Percentiles rank a stretch among this genome's conserved stretches.
phyloP scores from a whole-genome alignment of 2,113 vertebrate species.

The Pterocles gutturalis region DNA sequence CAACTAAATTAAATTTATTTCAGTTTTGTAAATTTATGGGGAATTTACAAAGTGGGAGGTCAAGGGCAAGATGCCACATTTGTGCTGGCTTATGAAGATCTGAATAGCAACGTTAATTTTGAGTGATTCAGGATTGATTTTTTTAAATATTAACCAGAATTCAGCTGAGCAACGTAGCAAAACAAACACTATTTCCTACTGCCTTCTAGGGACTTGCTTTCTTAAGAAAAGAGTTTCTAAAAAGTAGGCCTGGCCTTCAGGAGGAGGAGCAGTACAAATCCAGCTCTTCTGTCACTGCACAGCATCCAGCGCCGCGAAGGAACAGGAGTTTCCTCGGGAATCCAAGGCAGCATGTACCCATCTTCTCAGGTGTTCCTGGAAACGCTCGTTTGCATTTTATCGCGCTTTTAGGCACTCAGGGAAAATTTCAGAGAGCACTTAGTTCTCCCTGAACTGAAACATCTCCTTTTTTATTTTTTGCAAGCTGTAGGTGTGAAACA shows the following conservation, averaged over 20 bases:
- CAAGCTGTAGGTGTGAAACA: not conserved
- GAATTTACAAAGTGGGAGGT: not conserved
- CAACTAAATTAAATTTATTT: not conserved
- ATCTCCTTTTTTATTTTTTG: not conserved
- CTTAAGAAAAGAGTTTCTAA: not conserved
- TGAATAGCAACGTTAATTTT: not conserved
- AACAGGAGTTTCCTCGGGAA: not conserved
- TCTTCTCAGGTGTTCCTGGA: not conserved
- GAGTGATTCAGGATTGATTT: not conserved
- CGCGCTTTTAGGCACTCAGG: not conserved
- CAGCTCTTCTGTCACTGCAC: not conserved
- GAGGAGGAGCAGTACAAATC: not conserved
- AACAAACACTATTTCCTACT: not conserved
- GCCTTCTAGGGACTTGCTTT: not conserved
- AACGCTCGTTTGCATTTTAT: not conserved
- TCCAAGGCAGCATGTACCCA: not conserved
- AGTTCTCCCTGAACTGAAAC: not conserved
- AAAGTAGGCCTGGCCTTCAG: not conserved
- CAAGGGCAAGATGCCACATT: not conserved
- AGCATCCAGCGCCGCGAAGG: accelerated
- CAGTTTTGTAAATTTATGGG: not conserved
- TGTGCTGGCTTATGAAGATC: not conserved
- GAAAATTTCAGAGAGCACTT: not conserved
- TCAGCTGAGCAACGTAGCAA: not conserved
- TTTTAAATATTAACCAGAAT: not conserved